Evolutionary conservation across 1,140 invertebrate species (phyloP), one percentile per base, ranked within the genome.

Genomic region (Diuraphis noxia): DNA sequence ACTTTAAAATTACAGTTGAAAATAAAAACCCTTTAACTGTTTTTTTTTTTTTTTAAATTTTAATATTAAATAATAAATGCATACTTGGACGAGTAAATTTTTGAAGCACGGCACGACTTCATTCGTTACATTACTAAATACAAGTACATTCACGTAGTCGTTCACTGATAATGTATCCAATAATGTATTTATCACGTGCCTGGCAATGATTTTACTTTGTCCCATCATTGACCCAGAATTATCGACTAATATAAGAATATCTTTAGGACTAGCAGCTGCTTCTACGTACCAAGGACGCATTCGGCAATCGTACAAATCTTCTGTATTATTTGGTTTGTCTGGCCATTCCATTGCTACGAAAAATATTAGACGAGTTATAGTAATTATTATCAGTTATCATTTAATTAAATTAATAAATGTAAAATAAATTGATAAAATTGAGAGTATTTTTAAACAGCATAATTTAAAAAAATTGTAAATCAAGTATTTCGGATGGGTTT

Each of bases 161-260:
- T 99, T 99, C 94, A 99, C 98, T 92, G 97, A 98, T 38, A 99
- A 95, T 0, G 99, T 99, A 92, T 99, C 98, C 88, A 99, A 94
- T 92, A 99, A 99, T 93, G 98, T 98, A 91, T 97, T 96, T 72
- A 99, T 97, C 34, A 99, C 97, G 93, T 98, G 98, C 93, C 97
- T 96, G 13, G 99, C 98, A 92, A 99, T 99, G 94, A 98, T 97
- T 93, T 97, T 96, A 92, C 98, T 95, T 93, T 98, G 96, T 13
- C 99, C 98, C 72, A 97, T 98, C 98, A 99, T 99, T 56, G 98
- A 99, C 40, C 99, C 99, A 93, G 98, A 98, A 49, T 96, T 96
- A 94, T 99, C 99, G 56, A 99, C 95, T 91, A 99, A 94, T 92
- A 99, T 98, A 21, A 99, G 94, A 92, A 99, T 96, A 94, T 99